Evolutionary conservation across 1,140 invertebrate genomes (phyloP), one percentile per base, ranked within the genome.

Genomic region (Drosophila pandora): DNA sequence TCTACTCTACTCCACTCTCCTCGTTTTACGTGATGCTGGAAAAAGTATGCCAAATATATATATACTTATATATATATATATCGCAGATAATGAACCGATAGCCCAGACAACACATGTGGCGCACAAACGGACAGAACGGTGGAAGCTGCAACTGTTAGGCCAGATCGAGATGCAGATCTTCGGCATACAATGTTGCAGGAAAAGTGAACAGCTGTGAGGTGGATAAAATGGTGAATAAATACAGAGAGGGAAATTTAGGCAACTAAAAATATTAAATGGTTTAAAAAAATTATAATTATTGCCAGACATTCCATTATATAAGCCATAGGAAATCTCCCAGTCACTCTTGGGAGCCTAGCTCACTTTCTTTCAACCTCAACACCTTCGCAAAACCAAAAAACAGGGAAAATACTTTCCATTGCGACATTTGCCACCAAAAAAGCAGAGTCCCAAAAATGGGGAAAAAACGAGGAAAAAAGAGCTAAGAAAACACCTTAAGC

Each of bases 1-100:
- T 13, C 37, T 49, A 13, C 43, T 34, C 57, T 49, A 28, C 57
- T 49, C 68, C 43, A 41, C 50, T 61, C 54, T 48, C 37, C 62
- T 50, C 56, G 50, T 64, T 74, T 67, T 9, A 13, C 69, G 69
- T 17, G 32, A 43, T 41, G 37, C 41, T 34, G 28, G 25, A 9
- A 70, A 75, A 85, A 87, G 82, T 87, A 87, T 88, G 82, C 78
- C 82, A 82, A 62, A 61, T 69, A 69, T 37, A 68, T 21, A 56
- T 17, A 49, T 30, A 37, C 47, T 39, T 45, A 30, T 49, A 5
- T 30, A 63, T 30, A 63, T 13, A 56, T 64, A 55, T 48, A 49
- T 67, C 22, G 54, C 71, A 79, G 71, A 85, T 81, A 85, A 71
- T 78, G 77, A 78, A 81, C 82, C 76, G 68, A 83, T 82, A 61